Conservation (phyloP, 2,888 invertebrate genomes). For the Polyommatus icarus region DNA sequence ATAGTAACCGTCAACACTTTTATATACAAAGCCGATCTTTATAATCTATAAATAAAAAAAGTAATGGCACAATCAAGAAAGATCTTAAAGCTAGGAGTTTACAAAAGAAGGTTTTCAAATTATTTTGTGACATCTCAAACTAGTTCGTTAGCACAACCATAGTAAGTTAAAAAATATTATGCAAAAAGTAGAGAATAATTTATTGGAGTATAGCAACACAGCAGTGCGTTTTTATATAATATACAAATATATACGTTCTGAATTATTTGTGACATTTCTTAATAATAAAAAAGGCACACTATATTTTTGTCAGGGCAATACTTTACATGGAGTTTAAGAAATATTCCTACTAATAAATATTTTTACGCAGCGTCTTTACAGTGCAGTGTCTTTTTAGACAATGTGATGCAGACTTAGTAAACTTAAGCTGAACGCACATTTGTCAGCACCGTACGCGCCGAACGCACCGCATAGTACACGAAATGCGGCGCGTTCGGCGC, state of each 20-base stretch:
- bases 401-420: too few species aligned
- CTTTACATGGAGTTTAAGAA: neutral
- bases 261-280: conserved; percentile 19
- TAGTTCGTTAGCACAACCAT: neutral
- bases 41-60: neutral
- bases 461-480: too few species aligned
- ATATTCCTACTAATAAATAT: neutral
- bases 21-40: neutral
- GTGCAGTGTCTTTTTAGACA: too few species aligned
- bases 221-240: neutral
- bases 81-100: neutral
- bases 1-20: neutral
- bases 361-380: too few species aligned
- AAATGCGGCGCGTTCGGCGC: too few species aligned
- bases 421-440: too few species aligned
- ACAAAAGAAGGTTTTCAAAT: neutral
- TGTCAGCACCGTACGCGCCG: too few species aligned
- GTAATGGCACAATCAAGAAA: conserved; percentile 11
- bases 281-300: conserved; percentile 30
- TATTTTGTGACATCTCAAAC: neutral
- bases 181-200: neutral
- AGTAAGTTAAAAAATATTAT: neutral
- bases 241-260: conserved; percentile 17
- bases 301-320: neutral
- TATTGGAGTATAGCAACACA: conserved; percentile 5